These are phyloP conservation scores for Metellina segmentata DNA, from an alignment of 2,888 invertebrate species.

Conservation along the genomic window DNA sequence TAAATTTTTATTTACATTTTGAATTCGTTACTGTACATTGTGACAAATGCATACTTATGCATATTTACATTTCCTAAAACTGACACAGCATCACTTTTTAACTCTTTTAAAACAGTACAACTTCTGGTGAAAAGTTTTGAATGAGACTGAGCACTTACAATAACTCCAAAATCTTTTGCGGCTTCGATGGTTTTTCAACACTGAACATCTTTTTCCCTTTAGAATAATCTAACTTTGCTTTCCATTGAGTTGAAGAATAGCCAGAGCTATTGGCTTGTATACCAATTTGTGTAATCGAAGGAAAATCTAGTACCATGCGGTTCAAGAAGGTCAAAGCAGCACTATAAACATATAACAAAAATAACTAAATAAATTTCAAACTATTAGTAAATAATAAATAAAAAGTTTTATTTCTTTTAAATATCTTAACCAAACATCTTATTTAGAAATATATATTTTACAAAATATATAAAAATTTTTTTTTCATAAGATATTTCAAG, in stretches of 20 bases:
- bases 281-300: conserved; percentile 72
- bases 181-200: conserved; percentile 38
- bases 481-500: too few relatives aligned
- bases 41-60: too few relatives aligned
- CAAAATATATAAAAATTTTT: too few relatives aligned
- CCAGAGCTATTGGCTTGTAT: conserved; percentile 75
- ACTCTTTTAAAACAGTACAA: too few relatives aligned
- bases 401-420: background rate
- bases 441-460: too few relatives aligned
- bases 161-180: conserved; percentile 59
- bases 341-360: conserved; percentile 24
- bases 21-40: too few relatives aligned
- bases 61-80: too few relatives aligned
- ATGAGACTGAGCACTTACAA: conserved; percentile 62
- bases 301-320: conserved; percentile 76
- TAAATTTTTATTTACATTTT: too few relatives aligned
- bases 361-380: background rate
- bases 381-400: background rate
- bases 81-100: too few relatives aligned
- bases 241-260: conserved; percentile 51
- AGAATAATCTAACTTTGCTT: conserved; percentile 34
- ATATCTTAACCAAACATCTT: too few relatives aligned
- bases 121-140: background rate
- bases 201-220: conserved; percentile 28
- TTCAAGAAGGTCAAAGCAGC: conserved; percentile 69